Base-by-base conservation (phyloP, 2,888 invertebrate genomes). In the Cenopis cana region DNA sequence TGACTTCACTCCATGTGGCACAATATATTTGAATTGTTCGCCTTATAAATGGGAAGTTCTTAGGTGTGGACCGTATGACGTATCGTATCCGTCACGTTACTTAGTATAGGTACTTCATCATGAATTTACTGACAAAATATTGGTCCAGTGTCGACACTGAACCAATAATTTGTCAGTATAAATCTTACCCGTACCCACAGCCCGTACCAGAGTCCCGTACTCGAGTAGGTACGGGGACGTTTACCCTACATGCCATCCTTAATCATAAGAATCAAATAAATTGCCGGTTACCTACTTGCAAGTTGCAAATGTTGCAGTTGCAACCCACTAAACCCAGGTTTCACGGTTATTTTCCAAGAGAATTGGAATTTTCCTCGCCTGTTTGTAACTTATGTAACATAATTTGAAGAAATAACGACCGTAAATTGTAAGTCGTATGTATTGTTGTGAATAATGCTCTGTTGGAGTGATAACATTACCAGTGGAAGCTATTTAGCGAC, bases 391-490 rank as follows among this genome's bases (percentile, higher is more conserved):
- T 54, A 14, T 24, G 14, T 24, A 59, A 59, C 18, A 36, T 62
- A 52, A 36, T 62, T 52, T 62, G 18, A 36, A 50, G 14, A 50
- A 62, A 33, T 33, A 36, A 62, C 36, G 12, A 62, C 46, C 12
- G 36, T n/a, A 52, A 62, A 52, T 62, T 62, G 62, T 52, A 24
- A 59, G 14, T n/a, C 14, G 14, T 17, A 17, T 24, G 20, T 52
- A 62, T 52, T 36, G 36, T 52, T 36, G 41, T 18, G 36, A 18
- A 52, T 18, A 20, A 62, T 50, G 36, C 50, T 18, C 33, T 36
- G 33, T 18, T 62, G 5, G 38, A 64, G 52, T 64, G 36, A 38
- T 52, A 10, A 54, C 36, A 64, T 52, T 64, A 56, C 65, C 17
- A 46, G 9, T 41, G 33, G 14, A 29, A 56, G 46, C 18, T 46